Conservation (phyloP, 2,797 vertebrate species). For the Urosaurus nigricauda region DNA sequence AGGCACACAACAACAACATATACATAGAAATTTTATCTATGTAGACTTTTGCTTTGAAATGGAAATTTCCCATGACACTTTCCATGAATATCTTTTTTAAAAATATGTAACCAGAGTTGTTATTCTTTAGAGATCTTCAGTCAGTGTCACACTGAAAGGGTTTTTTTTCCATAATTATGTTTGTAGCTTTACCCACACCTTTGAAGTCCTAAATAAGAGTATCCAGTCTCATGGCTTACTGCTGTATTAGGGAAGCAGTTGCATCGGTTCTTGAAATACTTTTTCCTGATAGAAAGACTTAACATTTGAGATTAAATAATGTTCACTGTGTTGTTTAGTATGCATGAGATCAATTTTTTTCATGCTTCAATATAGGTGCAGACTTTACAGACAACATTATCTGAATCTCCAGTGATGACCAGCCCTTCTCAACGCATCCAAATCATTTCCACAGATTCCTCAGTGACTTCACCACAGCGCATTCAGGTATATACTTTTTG, state of each 20-base stretch:
- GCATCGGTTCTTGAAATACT: background rate
- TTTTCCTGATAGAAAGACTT: conserved; percentile 18
- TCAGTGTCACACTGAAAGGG: background rate
- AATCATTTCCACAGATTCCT: conserved; percentile 92
- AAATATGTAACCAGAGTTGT: background rate
- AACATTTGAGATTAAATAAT: conserved; percentile 19
- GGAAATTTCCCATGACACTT: background rate
- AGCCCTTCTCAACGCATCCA: conserved; percentile 94
- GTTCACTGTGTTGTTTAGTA: conserved; percentile 9
- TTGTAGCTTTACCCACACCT: background rate
- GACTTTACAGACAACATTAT: conserved; percentile 80
- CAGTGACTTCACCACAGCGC: conserved; percentile 88
- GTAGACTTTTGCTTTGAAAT: background rate
- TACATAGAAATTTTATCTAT: background rate
- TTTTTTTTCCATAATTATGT: background rate
- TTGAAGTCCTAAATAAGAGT: background rate
- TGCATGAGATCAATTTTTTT: conserved; percentile 31
- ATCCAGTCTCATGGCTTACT: background rate
- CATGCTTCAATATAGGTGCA: conserved; percentile 77
- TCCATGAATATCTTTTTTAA: background rate
- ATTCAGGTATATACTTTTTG: conserved; percentile 87
- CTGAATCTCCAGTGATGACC: conserved; percentile 92
- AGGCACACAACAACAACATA: too few species aligned
- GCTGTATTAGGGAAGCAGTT: background rate
- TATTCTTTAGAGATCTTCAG: background rate